Conservation (phyloP, 1,140 invertebrate genomes). For the Micrasema minimum region DNA sequence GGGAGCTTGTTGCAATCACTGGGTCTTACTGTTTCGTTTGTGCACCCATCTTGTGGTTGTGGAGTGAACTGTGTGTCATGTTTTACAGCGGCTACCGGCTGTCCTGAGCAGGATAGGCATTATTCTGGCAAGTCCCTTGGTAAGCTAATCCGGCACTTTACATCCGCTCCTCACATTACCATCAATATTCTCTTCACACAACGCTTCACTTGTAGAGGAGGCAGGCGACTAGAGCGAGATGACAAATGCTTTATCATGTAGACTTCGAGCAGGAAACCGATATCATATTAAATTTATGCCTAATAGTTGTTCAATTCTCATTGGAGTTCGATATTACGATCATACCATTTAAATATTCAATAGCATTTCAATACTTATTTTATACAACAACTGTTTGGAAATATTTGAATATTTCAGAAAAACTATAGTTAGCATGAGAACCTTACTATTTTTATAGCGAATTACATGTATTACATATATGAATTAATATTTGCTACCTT, state of each 20-base stretch:
- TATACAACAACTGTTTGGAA: too few species aligned
- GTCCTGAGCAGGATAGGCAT: slow-evolving; percentile 92
- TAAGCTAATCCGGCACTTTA: slow-evolving; percentile 72
- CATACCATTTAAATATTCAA: too few species aligned
- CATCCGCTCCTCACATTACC: slow-evolving; percentile 56
- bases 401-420: too few species aligned
- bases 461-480: too few species aligned
- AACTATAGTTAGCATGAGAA: too few species aligned
- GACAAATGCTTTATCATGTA: slow-evolving; percentile 7
- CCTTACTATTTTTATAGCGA: too few species aligned
- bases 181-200: background rate
- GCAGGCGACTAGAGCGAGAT: slow-evolving; percentile 20
- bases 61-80: slow-evolving; percentile 62
- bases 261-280: background rate
- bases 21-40: background rate
- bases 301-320: too few species aligned
- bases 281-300: too few species aligned
- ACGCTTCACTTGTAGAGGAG: slow-evolving; percentile 18
- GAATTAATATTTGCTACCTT: too few species aligned
- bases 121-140: slow-evolving; percentile 92
- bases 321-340: too few species aligned
- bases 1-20: background rate
- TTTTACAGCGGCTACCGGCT: slow-evolving; percentile 90
- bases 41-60: slow-evolving; percentile 39
- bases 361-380: too few species aligned